Percentiles rank a stretch among this genome's conserved stretches.
phyloP scores from a whole-genome alignment of 2,113 vertebrate genomes.

The Xenopus laevis region DNA sequence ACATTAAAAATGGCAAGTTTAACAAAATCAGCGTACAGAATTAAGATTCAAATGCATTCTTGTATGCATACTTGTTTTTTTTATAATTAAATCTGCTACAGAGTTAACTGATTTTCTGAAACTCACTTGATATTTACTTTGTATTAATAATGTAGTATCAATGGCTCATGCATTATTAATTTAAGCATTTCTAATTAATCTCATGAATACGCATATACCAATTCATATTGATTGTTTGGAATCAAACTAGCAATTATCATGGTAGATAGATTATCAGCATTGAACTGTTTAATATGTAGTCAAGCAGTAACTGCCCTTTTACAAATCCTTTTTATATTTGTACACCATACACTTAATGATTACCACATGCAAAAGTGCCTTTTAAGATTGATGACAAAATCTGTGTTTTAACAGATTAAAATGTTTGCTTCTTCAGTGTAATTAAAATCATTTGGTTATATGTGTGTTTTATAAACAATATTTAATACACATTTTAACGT shows the following conservation, averaged over 20 bases:
- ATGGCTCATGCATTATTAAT: conserved; percentile 63
- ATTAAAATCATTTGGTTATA: no score
- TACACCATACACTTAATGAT: no score
- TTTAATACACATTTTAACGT: no score
- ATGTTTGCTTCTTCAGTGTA: no score
- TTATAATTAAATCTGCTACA: conserved; percentile 56
- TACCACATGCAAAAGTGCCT: no score
- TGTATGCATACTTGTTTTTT: not conserved
- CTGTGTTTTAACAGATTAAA: no score
- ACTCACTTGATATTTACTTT: conserved; percentile 63
- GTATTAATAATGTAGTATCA: conserved; percentile 58
- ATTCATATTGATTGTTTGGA: conserved; percentile 52
- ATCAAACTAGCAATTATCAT: not conserved
- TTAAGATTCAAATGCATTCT: conserved; percentile 63
- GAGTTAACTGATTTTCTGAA: conserved; percentile 51
- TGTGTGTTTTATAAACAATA: no score
- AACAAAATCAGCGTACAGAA: not conserved
- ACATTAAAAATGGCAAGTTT: not conserved
- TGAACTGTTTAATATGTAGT: not conserved
- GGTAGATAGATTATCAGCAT: not conserved
- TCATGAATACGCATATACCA: conserved; percentile 51
- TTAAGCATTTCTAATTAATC: conserved; percentile 62
- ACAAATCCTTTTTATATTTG: no score
- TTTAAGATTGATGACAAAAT: no score
- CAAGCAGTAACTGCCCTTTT: not conserved